Evolutionary conservation across 2,113 vertebrate species (phyloP).

Genomic region (Laticauda colubrina): DNA sequence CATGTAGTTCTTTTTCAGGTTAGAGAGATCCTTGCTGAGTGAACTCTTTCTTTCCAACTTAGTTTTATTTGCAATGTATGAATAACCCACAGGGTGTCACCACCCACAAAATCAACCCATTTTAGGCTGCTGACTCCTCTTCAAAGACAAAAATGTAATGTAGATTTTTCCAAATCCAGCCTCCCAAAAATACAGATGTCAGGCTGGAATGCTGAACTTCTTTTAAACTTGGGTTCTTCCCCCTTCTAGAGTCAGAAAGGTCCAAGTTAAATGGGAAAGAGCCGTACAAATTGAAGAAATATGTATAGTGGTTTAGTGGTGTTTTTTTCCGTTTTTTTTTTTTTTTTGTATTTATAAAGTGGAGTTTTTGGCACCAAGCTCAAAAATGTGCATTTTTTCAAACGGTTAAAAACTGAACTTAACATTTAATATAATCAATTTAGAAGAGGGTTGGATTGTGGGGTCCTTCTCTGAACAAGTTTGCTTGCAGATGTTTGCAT

Average conservation of each 20-base stretch:
- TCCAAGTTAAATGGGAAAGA: neutral
- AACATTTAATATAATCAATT: neutral
- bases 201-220: neutral
- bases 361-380: neutral
- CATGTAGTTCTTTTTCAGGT: neutral
- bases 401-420: neutral
- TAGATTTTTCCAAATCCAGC: neutral
- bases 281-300: neutral
- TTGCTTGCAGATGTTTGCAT: neutral
- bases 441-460: neutral
- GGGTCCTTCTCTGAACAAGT: neutral
- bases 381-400: neutral
- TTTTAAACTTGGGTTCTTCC: neutral
- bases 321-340: neutral
- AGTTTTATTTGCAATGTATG: slow-evolving; percentile 34
- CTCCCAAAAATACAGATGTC: neutral
- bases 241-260: neutral
- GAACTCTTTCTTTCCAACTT: neutral
- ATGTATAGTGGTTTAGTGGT: neutral
- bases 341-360: neutral
- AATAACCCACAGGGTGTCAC: slow-evolving; percentile 61
- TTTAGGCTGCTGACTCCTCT: neutral
- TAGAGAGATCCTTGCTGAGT: neutral
- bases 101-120: slow-evolving; percentile 11
- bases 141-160: neutral